A percentile compares a stretch with the other conserved stretches of the same genome.
Conservation (phyloP, 1,140 invertebrate species). For the Thalassaphorura encarpata region DNA sequence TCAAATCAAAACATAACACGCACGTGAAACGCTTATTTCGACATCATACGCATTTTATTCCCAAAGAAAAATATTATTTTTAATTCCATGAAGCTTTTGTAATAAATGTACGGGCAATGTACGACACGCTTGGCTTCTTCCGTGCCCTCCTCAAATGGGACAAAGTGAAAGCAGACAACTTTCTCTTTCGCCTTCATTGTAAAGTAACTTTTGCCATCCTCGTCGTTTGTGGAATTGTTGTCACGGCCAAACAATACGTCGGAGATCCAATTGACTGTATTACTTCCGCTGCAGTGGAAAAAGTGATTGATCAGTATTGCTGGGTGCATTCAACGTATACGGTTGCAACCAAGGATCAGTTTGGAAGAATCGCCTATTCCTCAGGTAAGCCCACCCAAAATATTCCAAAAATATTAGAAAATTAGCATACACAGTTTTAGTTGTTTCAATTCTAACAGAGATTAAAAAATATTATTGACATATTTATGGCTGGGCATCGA, state of each 20-base stretch:
- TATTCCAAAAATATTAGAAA: too few relatives aligned
- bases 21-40: too few relatives aligned
- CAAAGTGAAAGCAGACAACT: constrained; percentile 51
- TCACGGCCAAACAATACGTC: constrained; percentile 55
- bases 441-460: too few relatives aligned
- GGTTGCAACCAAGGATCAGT: constrained; percentile 41
- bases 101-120: constrained; percentile 3
- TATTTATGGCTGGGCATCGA: too few relatives aligned
- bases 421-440: too few relatives aligned
- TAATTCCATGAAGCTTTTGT: too few relatives aligned
- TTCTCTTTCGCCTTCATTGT: constrained; percentile 80
- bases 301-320: constrained; percentile 59
- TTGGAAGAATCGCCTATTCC: constrained; percentile 1
- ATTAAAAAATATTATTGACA: too few relatives aligned
- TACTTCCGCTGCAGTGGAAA: constrained; percentile 42
- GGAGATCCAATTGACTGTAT: constrained; percentile 54
- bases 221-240: constrained; percentile 76
- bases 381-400: constrained; percentile 12
- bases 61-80: too few relatives aligned
- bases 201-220: constrained; percentile 76
- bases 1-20: too few relatives aligned
- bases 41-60: too few relatives aligned
- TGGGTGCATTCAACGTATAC: constrained; percentile 68
- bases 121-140: constrained; percentile 3
- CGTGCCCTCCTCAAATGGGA: constrained; percentile 8